A percentile compares a stretch with the other conserved stretches of the same genome.
These are phyloP conservation scores for Gryon sp. DNA, from an alignment of 1,140 invertebrate species.

Conservation along the genomic window DNA sequence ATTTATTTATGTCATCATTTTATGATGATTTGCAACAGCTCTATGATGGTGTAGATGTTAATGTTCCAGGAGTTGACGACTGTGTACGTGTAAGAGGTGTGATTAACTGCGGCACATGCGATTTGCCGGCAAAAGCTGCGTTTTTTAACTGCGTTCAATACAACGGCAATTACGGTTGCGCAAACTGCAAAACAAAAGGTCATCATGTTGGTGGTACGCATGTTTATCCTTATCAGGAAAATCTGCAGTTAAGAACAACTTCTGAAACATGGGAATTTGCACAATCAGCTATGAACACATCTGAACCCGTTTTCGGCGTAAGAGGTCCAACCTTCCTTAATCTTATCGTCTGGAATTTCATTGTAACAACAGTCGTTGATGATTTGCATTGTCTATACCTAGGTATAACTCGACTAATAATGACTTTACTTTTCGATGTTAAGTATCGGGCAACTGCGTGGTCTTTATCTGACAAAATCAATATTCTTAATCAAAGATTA, in stretches of 20 bases:
- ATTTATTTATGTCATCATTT: no score
- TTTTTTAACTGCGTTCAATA: no score
- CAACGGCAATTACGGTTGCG: not conserved
- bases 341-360: not conserved
- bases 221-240: not conserved
- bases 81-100: no score
- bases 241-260: constrained; percentile 12
- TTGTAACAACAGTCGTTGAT: constrained; percentile 34
- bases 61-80: no score
- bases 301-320: not conserved
- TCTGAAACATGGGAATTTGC: constrained; percentile 11
- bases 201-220: not conserved
- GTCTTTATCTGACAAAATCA: constrained; percentile 6
- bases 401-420: constrained; percentile 17
- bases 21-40: no score
- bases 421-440: constrained; percentile 9
- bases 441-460: not conserved
- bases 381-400: constrained; percentile 42
- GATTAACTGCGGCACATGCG: not conserved
- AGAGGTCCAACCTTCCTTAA: not conserved
- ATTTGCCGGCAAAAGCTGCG: constrained; percentile 13
- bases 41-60: no score
- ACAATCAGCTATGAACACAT: constrained; percentile 5
- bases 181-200: not conserved
- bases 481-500: constrained; percentile 15